These are phyloP conservation scores for Heteromyza rotundicornis DNA, from an alignment of 2,888 invertebrate species.

Conservation along the genomic window DNA sequence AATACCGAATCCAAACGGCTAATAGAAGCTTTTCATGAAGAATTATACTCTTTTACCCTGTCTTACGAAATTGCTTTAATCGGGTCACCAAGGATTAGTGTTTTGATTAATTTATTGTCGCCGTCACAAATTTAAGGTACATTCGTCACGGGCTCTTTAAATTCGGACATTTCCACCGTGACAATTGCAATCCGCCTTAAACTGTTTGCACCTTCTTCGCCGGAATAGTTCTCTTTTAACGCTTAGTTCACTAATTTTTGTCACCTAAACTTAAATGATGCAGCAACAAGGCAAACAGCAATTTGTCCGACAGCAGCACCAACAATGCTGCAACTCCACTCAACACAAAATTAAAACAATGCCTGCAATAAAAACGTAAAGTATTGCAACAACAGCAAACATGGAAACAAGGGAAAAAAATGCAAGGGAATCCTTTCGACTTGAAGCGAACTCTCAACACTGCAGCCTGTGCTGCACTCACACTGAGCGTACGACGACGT, in stretches of 20 bases:
- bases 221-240: conserved; percentile 41
- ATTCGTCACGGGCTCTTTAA: too few species aligned
- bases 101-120: too few species aligned
- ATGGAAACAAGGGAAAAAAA: background rate
- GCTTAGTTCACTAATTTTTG: conserved; percentile 56
- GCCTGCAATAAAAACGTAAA: conserved; percentile 29
- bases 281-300: conserved; percentile 35
- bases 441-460: background rate
- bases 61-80: too few species aligned
- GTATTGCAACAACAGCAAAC: conserved; percentile 16
- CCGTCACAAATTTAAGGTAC: too few species aligned
- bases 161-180: too few species aligned
- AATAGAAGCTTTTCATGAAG: too few species aligned
- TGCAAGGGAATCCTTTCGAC: conserved; percentile 41
- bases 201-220: background rate
- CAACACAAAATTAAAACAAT: conserved; percentile 31
- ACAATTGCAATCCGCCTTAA: background rate
- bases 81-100: too few species aligned
- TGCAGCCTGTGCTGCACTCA: background rate
- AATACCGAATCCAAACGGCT: too few species aligned
- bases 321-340: conserved; percentile 25
- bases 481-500: background rate
- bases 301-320: conserved; percentile 45
- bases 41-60: too few species aligned
- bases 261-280: conserved; percentile 54